Conservation (phyloP, 2,797 vertebrate species). For the Macroramphosus scolopax region DNA sequence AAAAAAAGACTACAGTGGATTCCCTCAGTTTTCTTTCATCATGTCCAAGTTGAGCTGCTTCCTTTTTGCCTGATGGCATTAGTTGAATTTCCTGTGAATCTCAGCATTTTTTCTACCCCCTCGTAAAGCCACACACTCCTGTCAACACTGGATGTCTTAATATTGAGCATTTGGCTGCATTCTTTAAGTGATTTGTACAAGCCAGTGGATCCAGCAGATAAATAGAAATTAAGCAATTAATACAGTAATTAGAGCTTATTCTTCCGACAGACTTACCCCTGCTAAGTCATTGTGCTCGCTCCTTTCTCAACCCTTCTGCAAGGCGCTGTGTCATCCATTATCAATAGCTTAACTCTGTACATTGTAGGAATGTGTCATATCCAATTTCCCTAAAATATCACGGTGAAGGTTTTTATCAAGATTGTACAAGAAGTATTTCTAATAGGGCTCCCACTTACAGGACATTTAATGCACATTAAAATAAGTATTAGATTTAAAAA, state of each 20-base stretch:
- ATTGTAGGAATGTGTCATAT: too few relatives aligned
- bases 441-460: too few relatives aligned
- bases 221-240: constrained; percentile 79
- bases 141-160: constrained; percentile 76
- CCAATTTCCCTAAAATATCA: too few relatives aligned
- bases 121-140: constrained; percentile 38
- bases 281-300: constrained; percentile 53
- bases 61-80: constrained; percentile 57
- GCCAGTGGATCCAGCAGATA: constrained; percentile 68
- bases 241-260: constrained; percentile 72
- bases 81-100: constrained; percentile 65
- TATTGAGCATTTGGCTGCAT: constrained; percentile 71
- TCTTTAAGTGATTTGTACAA: constrained; percentile 72
- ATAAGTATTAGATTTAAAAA: too few relatives aligned
- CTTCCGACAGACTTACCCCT: constrained; percentile 51
- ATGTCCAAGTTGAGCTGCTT: constrained; percentile 39
- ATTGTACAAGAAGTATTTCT: too few relatives aligned
- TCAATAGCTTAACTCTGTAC: constrained; percentile 22
- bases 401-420: too few relatives aligned
- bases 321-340: constrained; percentile 25
- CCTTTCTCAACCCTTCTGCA: constrained; percentile 25
- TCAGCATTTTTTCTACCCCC: constrained; percentile 56
- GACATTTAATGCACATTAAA: too few relatives aligned
- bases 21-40: constrained; percentile 17
- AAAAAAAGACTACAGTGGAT: constrained; percentile 24